Conservation (phyloP, 2,888 invertebrate species). For the Hipparchia sbordonii region DNA sequence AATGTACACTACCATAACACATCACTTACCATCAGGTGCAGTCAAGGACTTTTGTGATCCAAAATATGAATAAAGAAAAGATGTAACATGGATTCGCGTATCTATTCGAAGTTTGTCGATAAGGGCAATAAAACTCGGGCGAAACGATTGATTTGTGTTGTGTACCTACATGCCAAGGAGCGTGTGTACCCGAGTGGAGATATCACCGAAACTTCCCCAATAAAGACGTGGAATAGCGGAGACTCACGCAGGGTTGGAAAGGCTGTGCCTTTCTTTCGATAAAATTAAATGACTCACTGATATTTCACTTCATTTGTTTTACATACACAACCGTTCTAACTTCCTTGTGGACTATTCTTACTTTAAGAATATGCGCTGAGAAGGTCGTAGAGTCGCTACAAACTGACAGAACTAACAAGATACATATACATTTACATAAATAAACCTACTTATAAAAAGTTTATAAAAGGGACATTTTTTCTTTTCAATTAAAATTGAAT, state of each 20-base stretch:
- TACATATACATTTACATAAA: too few species aligned
- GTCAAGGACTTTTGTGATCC: too few species aligned
- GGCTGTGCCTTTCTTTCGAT: background rate
- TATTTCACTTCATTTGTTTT: background rate
- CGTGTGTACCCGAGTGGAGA: conserved; percentile 57
- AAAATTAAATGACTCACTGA: conserved; percentile 15
- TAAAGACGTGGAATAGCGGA: conserved; percentile 51
- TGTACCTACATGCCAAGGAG: conserved; percentile 45
- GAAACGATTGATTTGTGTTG: conserved; percentile 36
- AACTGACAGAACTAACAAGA: too few species aligned
- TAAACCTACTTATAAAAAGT: too few species aligned
- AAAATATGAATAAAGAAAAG: background rate
- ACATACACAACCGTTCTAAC: background rate
- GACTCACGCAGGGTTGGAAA: conserved; percentile 42
- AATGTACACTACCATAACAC: too few species aligned
- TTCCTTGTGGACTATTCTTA: too few species aligned
- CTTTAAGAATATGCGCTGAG: too few species aligned
- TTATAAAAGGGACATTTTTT: too few species aligned
- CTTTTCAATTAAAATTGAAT: too few species aligned
- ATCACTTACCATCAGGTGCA: too few species aligned
- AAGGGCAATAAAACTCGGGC: conserved; percentile 40
- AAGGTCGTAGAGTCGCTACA: too few species aligned
- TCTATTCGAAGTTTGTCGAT: conserved; percentile 25
- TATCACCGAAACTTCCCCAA: conserved; percentile 64
- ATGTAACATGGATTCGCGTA: conserved; percentile 9